A percentile compares a stretch with the other conserved stretches of the same genome.
Evolutionary conservation across 1,140 invertebrate species (phyloP).

Genomic region (Drosophila bifasciata): DNA sequence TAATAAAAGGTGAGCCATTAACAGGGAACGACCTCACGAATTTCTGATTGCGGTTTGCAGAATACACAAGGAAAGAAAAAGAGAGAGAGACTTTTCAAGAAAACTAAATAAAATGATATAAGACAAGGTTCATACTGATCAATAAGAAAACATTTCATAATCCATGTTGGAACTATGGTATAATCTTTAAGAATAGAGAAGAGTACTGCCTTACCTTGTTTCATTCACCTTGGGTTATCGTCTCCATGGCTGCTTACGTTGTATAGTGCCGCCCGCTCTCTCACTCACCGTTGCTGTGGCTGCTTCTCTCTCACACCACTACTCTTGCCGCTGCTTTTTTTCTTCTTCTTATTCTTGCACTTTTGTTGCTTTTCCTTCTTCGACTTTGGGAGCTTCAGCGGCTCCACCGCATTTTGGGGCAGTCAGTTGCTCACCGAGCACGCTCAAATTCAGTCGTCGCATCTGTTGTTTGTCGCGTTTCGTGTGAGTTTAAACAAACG

Average conservation of each 20-base stretch:
- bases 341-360: conserved; percentile 32
- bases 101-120: too few species aligned
- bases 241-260: conserved; percentile 23
- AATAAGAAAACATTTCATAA: too few species aligned
- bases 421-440: conserved; percentile 66
- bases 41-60: too few species aligned
- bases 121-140: too few species aligned
- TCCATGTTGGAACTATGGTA: too few species aligned
- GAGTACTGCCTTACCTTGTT: conserved; percentile 11
- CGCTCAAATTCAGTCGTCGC: conserved; percentile 54
- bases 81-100: too few species aligned
- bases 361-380: conserved; percentile 35
- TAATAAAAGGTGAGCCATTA: too few species aligned
- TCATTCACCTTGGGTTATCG: background rate
- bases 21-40: too few species aligned
- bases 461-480: background rate
- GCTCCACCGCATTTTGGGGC: conserved; percentile 55
- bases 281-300: background rate
- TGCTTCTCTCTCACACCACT: conserved; percentile 8
- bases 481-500: conserved; percentile 23
- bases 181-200: background rate
- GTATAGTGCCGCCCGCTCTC: conserved; percentile 20
- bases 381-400: conserved; percentile 48
- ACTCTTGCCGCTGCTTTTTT: conserved; percentile 34
- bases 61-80: too few species aligned